Base-by-base conservation (phyloP, 2,113 vertebrate species). In the Perca flavescens region DNA sequence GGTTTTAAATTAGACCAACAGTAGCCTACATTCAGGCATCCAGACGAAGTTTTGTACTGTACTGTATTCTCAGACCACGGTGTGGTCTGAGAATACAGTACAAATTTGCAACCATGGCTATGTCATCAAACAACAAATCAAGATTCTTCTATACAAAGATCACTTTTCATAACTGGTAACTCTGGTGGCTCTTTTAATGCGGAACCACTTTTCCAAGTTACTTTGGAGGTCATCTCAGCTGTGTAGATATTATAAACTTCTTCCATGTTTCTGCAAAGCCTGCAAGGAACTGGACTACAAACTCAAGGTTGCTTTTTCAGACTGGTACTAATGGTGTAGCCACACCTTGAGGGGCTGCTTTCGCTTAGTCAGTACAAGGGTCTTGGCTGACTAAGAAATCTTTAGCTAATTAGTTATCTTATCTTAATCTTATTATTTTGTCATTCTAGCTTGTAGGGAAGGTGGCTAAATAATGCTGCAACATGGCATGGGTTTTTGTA, bases 1-100 rank as follows among this genome's bases (percentile, higher is more conserved):
- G 6, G 5, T 67, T 63, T 77, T 70, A n/a, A 77, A 73, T 43
- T 40, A 21, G 28, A 67, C n/a, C 15, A 47, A 6, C 21, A n/a
- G 12, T 16, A 43, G 40, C 40, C 40, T 43, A 54, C 6, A 53
- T 63, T 28, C 31, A 11, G 22, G 5, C 22, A 43, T 46, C 10
- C 34, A 50, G 25, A 31, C 19, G 0, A 56, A n/a, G n/a, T n/a
- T n/a, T n/a, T n/a, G n/a, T n/a, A n/a, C n/a, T n/a, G n/a, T n/a
- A n/a, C n/a, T n/a, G n/a, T n/a, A n/a, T n/a, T n/a, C n/a, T n/a
- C n/a, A n/a, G n/a, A n/a, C n/a, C n/a, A n/a, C n/a, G n/a, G 14
- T 15, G 36, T 52, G 4, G 31, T 52, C 14, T 16, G 19, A 50
- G 40, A n/a, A 4, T 61, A 31, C 19, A 6, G 21, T 21, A 40